phyloP scores from a whole-genome alignment of 2,113 vertebrate genomes.

The Osmerus mordax region DNA sequence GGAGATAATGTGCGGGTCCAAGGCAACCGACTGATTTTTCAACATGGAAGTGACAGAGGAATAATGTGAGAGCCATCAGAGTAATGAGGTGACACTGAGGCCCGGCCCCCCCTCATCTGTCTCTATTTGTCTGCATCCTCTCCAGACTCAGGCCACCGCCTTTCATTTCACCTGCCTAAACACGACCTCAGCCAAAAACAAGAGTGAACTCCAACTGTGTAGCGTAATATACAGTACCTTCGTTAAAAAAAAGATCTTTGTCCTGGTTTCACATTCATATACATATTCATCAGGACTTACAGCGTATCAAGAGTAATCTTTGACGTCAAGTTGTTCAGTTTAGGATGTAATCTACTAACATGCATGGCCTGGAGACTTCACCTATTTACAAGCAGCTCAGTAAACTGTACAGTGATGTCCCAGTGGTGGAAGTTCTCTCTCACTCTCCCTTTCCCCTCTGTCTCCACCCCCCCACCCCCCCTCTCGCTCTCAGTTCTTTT shows the following conservation, averaged over 20 bases:
- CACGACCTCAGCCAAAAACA: background rate
- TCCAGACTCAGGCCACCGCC: background rate
- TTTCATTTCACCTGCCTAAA: background rate
- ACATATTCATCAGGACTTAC: too few relatives aligned
- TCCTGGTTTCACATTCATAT: too few relatives aligned
- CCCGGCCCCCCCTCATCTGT: background rate
- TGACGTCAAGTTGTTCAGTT: too few relatives aligned
- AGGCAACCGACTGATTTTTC: slow-evolving; percentile 25
- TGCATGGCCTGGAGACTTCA: background rate
- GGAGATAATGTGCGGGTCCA: slow-evolving; percentile 26
- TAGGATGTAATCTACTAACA: too few relatives aligned
- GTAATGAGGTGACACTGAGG: slow-evolving; percentile 3
- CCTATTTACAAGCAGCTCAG: background rate
- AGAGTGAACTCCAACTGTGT: background rate
- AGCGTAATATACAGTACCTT: background rate
- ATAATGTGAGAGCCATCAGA: background rate
- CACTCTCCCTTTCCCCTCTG: background rate
- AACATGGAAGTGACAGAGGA: background rate
- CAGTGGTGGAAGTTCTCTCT: background rate
- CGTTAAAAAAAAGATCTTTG: too few relatives aligned
- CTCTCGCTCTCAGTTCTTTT: background rate
- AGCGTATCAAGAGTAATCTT: too few relatives aligned
- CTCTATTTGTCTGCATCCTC: background rate
- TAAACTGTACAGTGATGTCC: background rate
- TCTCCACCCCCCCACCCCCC: too few relatives aligned